phyloP scores from a whole-genome alignment of 2,113 vertebrate genomes.

The Megalops atlanticus region DNA sequence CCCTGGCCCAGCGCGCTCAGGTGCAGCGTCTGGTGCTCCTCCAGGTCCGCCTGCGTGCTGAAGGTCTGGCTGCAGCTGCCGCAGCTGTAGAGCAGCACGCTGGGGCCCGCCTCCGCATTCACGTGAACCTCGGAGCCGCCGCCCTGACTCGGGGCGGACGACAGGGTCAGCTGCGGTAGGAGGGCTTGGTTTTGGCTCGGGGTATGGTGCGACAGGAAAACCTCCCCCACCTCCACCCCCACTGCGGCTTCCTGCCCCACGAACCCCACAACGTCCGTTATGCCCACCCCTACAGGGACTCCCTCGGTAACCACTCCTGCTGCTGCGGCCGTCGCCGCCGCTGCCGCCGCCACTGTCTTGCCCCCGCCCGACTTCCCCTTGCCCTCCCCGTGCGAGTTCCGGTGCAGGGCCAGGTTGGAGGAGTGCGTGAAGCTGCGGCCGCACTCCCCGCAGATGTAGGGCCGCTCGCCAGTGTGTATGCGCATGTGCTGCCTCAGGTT shows the following conservation, averaged over 20 bases:
- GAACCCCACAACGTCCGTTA: constrained; percentile 70
- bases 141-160: constrained; percentile 53
- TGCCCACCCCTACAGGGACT: constrained; percentile 37
- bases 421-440: constrained; percentile 87
- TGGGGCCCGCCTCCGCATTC: constrained; percentile 69
- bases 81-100: constrained; percentile 74
- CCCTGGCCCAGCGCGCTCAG: constrained; percentile 44
- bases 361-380: constrained; percentile 37
- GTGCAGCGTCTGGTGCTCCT: constrained; percentile 75
- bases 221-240: constrained; percentile 69
- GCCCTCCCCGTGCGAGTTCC: constrained; percentile 67
- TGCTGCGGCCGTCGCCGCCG: constrained; percentile 44
- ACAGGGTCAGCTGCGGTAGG: constrained; percentile 62
- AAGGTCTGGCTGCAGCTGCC: constrained; percentile 77
- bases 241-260: constrained; percentile 66
- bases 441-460: constrained; percentile 66
- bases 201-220: constrained; percentile 64
- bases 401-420: constrained; percentile 80
- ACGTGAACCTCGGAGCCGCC: constrained; percentile 67
- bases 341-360: constrained; percentile 54
- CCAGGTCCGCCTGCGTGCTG: constrained; percentile 68
- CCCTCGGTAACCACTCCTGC: constrained; percentile 36
- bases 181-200: constrained; percentile 50
- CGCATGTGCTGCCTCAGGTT: constrained; percentile 88
- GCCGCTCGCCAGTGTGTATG: constrained; percentile 82